Conservation (phyloP, 2,888 invertebrate genomes). For the Xylota sylvarum region DNA sequence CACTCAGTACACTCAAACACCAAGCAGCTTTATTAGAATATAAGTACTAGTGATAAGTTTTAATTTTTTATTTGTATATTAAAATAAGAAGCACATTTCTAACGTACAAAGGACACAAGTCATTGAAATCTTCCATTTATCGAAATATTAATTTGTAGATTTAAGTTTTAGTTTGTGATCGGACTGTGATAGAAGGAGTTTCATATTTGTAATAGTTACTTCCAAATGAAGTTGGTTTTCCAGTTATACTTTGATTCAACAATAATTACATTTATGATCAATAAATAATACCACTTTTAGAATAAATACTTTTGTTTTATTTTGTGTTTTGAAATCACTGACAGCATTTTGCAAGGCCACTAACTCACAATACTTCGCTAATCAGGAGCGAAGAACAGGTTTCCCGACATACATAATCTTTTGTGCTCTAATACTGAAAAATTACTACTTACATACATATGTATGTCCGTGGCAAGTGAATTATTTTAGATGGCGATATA, state of each 20-base stretch:
- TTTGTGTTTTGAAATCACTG: background rate
- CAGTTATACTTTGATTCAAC: constrained; percentile 12
- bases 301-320: background rate
- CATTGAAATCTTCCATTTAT: constrained; percentile 47
- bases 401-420: background rate
- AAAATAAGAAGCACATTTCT: constrained; percentile 36
- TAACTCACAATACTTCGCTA: no score
- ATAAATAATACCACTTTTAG: constrained; percentile 8
- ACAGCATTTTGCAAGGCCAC: no score
- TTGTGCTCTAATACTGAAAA: no score
- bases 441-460: background rate
- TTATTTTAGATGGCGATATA: no score
- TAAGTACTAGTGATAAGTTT: constrained; percentile 18
- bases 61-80: constrained; percentile 18
- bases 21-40: constrained; percentile 69
- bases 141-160: constrained; percentile 12
- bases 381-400: no score
- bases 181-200: constrained; percentile 61
- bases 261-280: constrained; percentile 7
- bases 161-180: constrained; percentile 53
- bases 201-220: constrained; percentile 28
- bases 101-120: constrained; percentile 51
- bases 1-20: constrained; percentile 30
- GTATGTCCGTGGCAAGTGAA: no score
- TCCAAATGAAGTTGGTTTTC: constrained; percentile 41